Evolutionary conservation across 2,113 vertebrate genomes (phyloP).

Genomic region (Halichoerus grypus): DNA sequence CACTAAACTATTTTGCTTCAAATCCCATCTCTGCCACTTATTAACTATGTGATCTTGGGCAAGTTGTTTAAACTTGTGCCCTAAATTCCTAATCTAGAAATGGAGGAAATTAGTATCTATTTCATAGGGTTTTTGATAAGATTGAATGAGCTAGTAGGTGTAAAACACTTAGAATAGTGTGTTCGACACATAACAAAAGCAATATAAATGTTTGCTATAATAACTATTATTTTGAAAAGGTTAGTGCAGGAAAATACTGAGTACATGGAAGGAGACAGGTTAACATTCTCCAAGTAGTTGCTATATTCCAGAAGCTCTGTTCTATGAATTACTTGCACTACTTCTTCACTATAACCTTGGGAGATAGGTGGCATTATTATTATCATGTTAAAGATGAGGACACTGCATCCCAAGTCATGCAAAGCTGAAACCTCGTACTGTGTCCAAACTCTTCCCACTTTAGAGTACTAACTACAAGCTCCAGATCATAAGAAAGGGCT

Average conservation of each 20-base stretch:
- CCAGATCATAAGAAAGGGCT: neutral
- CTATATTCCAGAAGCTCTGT: neutral
- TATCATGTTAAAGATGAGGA: neutral
- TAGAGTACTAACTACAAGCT: slow-evolving; percentile 22
- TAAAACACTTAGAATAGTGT: slow-evolving; percentile 26
- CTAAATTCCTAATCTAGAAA: slow-evolving; percentile 49
- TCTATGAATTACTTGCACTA: neutral
- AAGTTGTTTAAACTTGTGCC: slow-evolving; percentile 25
- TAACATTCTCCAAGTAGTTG: neutral
- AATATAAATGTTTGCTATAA: neutral
- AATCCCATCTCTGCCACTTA: neutral
- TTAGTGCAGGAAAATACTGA: slow-evolving; percentile 1
- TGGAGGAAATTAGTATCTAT: neutral
- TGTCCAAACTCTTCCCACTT: neutral
- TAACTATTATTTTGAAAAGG: slow-evolving; percentile 11
- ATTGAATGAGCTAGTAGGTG: neutral
- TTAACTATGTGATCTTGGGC: neutral
- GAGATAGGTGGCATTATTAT: neutral
- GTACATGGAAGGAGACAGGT: neutral
- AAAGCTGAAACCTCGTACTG: neutral
- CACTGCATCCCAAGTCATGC: neutral
- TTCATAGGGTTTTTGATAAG: neutral
- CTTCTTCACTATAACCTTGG: neutral
- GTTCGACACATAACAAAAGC: neutral
- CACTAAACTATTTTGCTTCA: neutral